These are phyloP conservation scores for Anorthoa munda DNA, from an alignment of 2,888 invertebrate species.

Conservation along the genomic window DNA sequence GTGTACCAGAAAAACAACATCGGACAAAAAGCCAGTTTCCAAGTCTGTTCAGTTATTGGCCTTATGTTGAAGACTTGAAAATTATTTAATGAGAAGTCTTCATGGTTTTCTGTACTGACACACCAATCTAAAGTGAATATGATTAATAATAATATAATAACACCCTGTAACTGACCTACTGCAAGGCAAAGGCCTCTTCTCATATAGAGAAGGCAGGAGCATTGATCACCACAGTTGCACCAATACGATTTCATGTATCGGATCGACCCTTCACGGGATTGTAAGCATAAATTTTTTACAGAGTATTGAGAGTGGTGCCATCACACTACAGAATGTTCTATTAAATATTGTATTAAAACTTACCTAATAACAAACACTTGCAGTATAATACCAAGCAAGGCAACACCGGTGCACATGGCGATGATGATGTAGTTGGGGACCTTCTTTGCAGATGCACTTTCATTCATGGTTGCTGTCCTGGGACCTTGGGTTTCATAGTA, in stretches of 20 bases:
- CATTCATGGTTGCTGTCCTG: background rate
- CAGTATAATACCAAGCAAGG: constrained; percentile 90
- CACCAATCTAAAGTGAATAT: background rate
- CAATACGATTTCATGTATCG: no score
- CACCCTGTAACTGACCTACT: no score
- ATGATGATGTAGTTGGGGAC: constrained; percentile 92
- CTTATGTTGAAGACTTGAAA: background rate
- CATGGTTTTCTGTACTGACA: background rate
- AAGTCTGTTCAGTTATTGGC: background rate
- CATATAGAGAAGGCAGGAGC: no score
- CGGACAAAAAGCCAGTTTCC: background rate
- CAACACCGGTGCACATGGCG: constrained; percentile 89
- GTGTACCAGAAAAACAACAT: background rate
- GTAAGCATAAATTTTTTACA: no score
- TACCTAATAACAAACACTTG: constrained; percentile 92
- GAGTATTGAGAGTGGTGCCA: background rate
- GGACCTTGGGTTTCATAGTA: constrained; percentile 70
- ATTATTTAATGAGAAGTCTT: background rate
- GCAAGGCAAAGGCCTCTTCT: no score
- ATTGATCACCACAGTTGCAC: no score
- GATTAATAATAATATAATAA: no score
- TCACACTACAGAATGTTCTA: background rate
- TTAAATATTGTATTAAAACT: background rate
- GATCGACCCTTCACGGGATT: no score
- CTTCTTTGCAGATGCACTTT: constrained; percentile 75